Conservation (phyloP, 2,113 vertebrate genomes). For the Ancistrus triradiatus region DNA sequence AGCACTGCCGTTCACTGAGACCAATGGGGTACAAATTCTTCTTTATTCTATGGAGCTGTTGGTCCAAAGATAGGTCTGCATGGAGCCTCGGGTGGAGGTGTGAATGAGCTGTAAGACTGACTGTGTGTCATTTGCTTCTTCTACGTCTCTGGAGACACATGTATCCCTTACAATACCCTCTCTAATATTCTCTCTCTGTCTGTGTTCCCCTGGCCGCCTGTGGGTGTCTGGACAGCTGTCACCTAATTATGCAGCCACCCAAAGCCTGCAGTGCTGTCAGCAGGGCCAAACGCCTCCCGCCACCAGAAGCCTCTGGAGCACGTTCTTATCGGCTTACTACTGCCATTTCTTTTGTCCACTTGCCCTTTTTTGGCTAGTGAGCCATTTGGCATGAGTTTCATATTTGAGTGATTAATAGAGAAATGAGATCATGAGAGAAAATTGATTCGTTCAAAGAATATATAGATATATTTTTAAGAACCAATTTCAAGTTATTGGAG, state of each 20-base stretch:
- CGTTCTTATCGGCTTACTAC: conserved; percentile 14
- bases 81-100: background rate
- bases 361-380: conserved; percentile 22
- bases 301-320: conserved; percentile 22
- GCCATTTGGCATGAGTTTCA: too few relatives aligned
- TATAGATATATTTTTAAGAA: too few relatives aligned
- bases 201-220: conserved; percentile 20
- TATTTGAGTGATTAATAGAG: too few relatives aligned
- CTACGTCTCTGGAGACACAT: conserved; percentile 20
- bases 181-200: conserved; percentile 33
- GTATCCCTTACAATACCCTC: conserved; percentile 18
- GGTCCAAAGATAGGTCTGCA: too few relatives aligned
- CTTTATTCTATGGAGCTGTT: too few relatives aligned
- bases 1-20: too few relatives aligned
- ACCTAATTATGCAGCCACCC: conserved; percentile 47
- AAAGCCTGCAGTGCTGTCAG: conserved; percentile 36
- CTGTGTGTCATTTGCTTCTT: conserved; percentile 4
- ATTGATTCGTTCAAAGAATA: too few relatives aligned
- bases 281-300: conserved; percentile 25
- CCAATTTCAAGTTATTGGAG: too few relatives aligned
- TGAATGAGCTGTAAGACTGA: conserved; percentile 11
- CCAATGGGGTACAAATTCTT: too few relatives aligned
- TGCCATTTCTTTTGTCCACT: conserved; percentile 22
- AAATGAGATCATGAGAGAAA: too few relatives aligned
- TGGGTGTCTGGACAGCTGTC: conserved; percentile 51